Conservation (phyloP, 92 coral and sea anemone genomes). For the Palythoa caribaeorum region DNA sequence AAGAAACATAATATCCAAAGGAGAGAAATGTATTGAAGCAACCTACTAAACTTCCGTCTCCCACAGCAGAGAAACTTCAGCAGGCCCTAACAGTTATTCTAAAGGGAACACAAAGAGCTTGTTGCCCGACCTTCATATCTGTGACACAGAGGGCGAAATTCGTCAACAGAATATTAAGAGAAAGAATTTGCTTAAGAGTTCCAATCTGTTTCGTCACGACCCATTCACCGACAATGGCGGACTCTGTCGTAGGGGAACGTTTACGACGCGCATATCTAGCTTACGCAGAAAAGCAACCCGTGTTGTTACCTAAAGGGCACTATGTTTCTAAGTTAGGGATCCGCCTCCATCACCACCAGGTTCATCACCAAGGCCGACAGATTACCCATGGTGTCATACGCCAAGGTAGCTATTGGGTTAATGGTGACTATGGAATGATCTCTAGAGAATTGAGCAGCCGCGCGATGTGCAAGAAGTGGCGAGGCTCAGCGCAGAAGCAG, state of each 20-base stretch:
- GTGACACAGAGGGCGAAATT: neutral
- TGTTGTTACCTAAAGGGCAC: no score
- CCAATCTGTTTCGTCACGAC: neutral
- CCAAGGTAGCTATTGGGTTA: no score
- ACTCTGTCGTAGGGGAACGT: no score
- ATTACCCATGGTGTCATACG: no score
- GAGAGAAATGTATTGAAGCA: neutral
- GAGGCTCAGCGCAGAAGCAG: neutral
- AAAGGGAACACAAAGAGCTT: constrained; percentile 23
- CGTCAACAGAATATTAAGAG: constrained; percentile 8
- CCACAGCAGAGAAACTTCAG: constrained; percentile 25
- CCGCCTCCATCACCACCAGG: no score
- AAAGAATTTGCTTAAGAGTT: constrained; percentile 8
- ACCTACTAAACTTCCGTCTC: constrained; percentile 11
- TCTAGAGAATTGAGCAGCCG: no score
- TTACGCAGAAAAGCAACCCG: no score
- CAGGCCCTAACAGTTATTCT: constrained; percentile 31
- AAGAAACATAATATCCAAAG: neutral
- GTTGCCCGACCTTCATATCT: neutral
- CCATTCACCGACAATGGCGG: no score
- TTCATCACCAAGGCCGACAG: no score
- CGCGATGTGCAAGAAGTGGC: neutral
- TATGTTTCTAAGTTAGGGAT: no score
- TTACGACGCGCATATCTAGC: no score
- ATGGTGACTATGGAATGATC: no score